A percentile compares a stretch with the other conserved stretches of the same genome.
Evolutionary conservation across 2,888 invertebrate genomes (phyloP).

Genomic region (Himalopsyche tibetana): DNA sequence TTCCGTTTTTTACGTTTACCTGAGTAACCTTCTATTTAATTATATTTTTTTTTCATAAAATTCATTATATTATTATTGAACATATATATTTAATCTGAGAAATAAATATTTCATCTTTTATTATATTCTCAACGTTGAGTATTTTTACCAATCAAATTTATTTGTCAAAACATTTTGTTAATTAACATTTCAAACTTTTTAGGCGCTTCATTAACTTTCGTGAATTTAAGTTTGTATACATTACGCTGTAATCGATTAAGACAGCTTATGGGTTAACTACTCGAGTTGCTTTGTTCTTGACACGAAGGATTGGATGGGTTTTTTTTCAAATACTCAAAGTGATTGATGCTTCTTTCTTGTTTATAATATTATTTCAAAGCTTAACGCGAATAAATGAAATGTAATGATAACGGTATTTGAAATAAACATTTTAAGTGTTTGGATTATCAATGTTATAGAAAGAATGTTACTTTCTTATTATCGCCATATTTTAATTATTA

Average conservation of each 20-base stretch:
- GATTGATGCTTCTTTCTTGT: conserved; percentile 31
- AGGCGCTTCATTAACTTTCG: conserved; percentile 39
- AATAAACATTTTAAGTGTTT: too few relatives aligned
- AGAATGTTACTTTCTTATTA: too few relatives aligned
- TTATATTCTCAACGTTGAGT: neutral
- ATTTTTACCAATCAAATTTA: conserved; percentile 27
- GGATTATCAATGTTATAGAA: too few relatives aligned
- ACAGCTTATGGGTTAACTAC: conserved; percentile 38
- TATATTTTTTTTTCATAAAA: too few relatives aligned
- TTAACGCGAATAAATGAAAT: neutral
- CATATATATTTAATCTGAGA: neutral
- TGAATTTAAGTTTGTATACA: conserved; percentile 33
- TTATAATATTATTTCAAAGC: conserved; percentile 3
- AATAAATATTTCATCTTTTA: neutral
- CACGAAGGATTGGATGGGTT: conserved; percentile 3
- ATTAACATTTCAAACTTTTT: conserved; percentile 29
- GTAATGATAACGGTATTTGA: neutral
- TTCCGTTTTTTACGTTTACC: too few relatives aligned
- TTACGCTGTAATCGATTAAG: conserved; percentile 29
- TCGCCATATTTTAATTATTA: too few relatives aligned
- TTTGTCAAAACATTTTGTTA: conserved; percentile 32
- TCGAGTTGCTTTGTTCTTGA: conserved; percentile 45
- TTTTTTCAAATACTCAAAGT: conserved; percentile 34
- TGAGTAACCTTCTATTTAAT: too few relatives aligned
- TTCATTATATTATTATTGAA: neutral